Evolutionary conservation across 2,797 vertebrate genomes (phyloP).

Genomic region (Paguma larvata): DNA sequence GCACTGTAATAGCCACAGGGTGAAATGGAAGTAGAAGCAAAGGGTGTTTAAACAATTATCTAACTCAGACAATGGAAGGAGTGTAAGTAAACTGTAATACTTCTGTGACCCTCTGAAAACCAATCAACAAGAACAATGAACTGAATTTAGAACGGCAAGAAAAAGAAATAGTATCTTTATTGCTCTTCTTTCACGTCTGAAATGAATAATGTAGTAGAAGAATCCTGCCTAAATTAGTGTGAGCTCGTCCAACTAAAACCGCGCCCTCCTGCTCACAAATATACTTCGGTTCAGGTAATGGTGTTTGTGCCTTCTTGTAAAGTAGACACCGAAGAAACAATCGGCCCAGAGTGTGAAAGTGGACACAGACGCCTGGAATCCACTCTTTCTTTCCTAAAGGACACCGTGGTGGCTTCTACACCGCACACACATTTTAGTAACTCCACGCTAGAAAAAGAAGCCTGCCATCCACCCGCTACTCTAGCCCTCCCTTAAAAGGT

Average conservation of each 20-base stretch:
- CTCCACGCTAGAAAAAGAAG: neutral
- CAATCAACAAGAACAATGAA: constrained; percentile 70
- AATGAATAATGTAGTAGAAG: constrained; percentile 76
- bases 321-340: constrained; percentile 73
- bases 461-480: rapidly evolving
- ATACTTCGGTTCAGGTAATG: constrained; percentile 69
- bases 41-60: neutral
- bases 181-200: constrained; percentile 68
- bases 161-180: constrained; percentile 79
- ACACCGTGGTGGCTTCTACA: constrained; percentile 47
- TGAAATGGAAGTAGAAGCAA: constrained; percentile 2
- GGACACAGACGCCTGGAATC: neutral
- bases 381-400: constrained; percentile 65
- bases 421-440: neutral
- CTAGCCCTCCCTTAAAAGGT: neutral
- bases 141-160: constrained; percentile 64
- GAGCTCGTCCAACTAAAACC: constrained; percentile 80
- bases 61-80: constrained; percentile 63
- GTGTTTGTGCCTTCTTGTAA: constrained; percentile 77
- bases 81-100: constrained; percentile 14
- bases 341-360: constrained; percentile 51
- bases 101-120: constrained; percentile 77
- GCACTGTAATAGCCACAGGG: neutral
- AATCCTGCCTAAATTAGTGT: constrained; percentile 84
- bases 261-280: constrained; percentile 77